Evolutionary conservation across 2,797 vertebrate species (phyloP), one percentile per base, ranked within the genome.

Genomic region (Smutsia gigantea): DNA sequence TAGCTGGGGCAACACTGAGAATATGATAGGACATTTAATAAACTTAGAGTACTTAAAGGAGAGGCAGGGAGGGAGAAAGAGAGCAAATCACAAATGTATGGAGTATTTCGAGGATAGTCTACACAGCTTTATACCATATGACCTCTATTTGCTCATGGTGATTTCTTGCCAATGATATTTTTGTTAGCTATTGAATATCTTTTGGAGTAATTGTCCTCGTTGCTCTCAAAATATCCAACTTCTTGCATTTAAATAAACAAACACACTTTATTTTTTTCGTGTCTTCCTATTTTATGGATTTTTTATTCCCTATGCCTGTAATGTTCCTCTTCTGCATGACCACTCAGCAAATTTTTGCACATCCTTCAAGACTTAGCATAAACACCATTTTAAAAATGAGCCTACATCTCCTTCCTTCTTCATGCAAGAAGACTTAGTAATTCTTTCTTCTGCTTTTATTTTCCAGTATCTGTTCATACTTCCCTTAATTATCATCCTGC

Each of bases 131-230:
- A 49, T 27, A 21, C 14, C 71, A 34, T 18, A 42, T 64, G n/a
- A 18, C 4, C 39, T 87, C 10, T 78, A n/a, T 23, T 72, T 78
- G 17, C 15, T 90, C 29, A 34, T 12, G 42, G n/a, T 34, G 13
- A 42, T 84, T 93, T 84, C 71, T 93, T 88, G 19, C 82, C 23
- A 87, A 4, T 66, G 63, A 49, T 57, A 61, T 74, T 93, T 93
- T 87, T 93, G 53, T 75, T 64, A 71, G 7, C 25, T 91, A 66
- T 37, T 83, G 6, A 87, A 51, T 66, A 42, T 71, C 72, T 64
- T n/a, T 68, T 87, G 46, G 21, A 83, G 7, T 57, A 93, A 49
- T 84, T 82, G 7, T 68, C 15, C 15, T 64, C 51, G 31, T 51
- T 75, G 49, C 53, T 64, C 37, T 90, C 1, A 4, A 39, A 89